Evolutionary conservation across 2,113 vertebrate genomes (phyloP), one percentile per base, ranked within the genome.

Genomic region (Cinclus cinclus): DNA sequence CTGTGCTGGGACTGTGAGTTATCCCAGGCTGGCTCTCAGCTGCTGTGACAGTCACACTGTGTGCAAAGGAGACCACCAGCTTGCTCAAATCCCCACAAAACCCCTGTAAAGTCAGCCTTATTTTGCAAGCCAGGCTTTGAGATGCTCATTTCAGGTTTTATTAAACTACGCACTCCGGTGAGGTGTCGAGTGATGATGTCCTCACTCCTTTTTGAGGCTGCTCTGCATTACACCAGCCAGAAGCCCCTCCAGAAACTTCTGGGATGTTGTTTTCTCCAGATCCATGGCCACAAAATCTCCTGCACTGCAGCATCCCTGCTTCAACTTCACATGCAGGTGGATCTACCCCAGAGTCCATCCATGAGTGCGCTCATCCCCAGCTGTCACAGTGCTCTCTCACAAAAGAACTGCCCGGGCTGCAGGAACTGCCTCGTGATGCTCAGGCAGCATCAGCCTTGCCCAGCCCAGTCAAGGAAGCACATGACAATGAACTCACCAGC

Each of bases 391-490:
- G 52, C 87, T 81, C 39, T 20, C 21, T 41, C 31, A 3, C 44
- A 73, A 28, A 76, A 9, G n/a, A 73, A 7, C 8, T 41, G 70
- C 84, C 53, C 0, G 0, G 76, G 81, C 62, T 75, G 87, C 42
- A 44, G 78, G 77, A 44, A 53, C 12, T 1, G 3, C 41, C 64
- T 80, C 0, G 0, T 35, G 1, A 3, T 3, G 2, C 16, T 17
- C 11, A 5, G 68, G 46, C 49, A 65, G 87, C 50, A 70, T 17
- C 44, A 47, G 82, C 79, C 59, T 31, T 21, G 58, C 44, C 68
- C 65, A 56, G 67, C 21, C 0, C 7, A 60, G 39, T 0, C 2
- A 27, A 63, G 41, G 42, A 58, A 79, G 53, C 0, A 12, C 31
- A 10, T 3, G n/a, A 21, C 41, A 60, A 19, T 2, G 8, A 90